phyloP scores from a whole-genome alignment of 2,113 vertebrate species.

The Scatophagus argus region DNA sequence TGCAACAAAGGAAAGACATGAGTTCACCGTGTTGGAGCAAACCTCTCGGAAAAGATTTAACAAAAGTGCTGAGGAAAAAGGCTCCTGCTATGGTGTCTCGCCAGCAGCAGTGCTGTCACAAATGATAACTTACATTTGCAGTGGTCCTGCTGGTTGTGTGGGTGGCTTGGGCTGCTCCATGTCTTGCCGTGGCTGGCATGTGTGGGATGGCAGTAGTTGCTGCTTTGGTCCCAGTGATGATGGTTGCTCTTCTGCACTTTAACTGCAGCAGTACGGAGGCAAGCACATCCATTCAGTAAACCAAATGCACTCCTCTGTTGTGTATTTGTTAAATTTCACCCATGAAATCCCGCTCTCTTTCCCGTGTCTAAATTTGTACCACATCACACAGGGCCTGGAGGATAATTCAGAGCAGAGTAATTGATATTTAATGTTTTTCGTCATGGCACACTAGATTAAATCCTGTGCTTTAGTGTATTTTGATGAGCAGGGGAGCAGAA shows the following conservation, averaged over 20 bases:
- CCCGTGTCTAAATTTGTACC: slow-evolving; percentile 60
- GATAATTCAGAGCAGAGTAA: slow-evolving; percentile 60
- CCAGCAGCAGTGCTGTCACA: slow-evolving; percentile 66
- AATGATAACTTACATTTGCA: slow-evolving; percentile 89
- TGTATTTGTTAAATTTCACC: slow-evolving; percentile 21
- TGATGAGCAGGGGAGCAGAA: slow-evolving; percentile 36
- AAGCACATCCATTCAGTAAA: slow-evolving; percentile 33
- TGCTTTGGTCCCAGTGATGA: slow-evolving; percentile 92
- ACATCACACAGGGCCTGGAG: slow-evolving; percentile 43
- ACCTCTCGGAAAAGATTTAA: slow-evolving; percentile 38
- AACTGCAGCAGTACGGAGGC: slow-evolving; percentile 82
- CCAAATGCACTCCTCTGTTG: not conserved
- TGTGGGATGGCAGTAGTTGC: slow-evolving; percentile 90
- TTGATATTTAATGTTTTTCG: slow-evolving; percentile 77
- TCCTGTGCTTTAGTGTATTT: slow-evolving; percentile 62
- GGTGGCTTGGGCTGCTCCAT: slow-evolving; percentile 86
- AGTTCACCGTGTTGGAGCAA: slow-evolving; percentile 16
- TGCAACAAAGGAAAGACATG: slow-evolving; percentile 10
- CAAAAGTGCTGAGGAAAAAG: slow-evolving; percentile 55
- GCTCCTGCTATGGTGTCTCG: slow-evolving; percentile 48
- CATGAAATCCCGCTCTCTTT: slow-evolving; percentile 54
- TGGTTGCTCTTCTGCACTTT: slow-evolving; percentile 95
- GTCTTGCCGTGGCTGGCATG: slow-evolving; percentile 90
- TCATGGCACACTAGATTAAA: slow-evolving; percentile 59
- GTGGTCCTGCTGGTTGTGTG: slow-evolving; percentile 89